These are phyloP conservation scores for Ispidina lecontei DNA, from an alignment of 2,797 vertebrate genomes.

Conservation along the genomic window DNA sequence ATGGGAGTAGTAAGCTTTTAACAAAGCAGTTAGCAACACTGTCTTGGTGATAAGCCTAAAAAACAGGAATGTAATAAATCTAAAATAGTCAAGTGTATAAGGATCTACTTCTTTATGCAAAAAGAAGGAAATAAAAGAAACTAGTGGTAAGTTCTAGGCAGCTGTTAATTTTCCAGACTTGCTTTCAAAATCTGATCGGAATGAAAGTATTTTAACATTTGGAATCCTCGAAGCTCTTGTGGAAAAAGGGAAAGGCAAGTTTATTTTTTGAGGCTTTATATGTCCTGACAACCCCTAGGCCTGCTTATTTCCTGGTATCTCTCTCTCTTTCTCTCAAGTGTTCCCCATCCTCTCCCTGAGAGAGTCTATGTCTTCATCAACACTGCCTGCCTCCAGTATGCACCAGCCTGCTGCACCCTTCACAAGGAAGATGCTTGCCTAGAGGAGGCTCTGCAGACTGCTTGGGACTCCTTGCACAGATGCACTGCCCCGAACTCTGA, in stretches of 20 bases:
- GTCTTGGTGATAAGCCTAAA: not conserved
- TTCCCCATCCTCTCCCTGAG: slow-evolving; percentile 66
- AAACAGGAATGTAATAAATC: not conserved
- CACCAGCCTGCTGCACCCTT: slow-evolving; percentile 45
- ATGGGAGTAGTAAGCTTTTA: not conserved
- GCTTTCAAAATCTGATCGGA: not conserved
- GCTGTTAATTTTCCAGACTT: not conserved
- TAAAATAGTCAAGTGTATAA: not conserved
- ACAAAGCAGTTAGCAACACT: not conserved
- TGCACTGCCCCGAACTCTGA: slow-evolving; percentile 48
- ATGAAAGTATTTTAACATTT: not conserved
- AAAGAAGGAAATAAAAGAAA: not conserved
- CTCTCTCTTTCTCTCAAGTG: slow-evolving; percentile 73
- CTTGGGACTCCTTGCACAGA: slow-evolving; percentile 52
- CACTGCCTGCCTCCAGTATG: slow-evolving; percentile 34
- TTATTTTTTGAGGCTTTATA: slow-evolving; percentile 14
- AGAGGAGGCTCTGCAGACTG: slow-evolving; percentile 42
- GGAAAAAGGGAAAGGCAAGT: not conserved
- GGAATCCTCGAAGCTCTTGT: not conserved
- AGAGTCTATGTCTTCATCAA: slow-evolving; percentile 59
- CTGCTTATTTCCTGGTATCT: slow-evolving; percentile 70
- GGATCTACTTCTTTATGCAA: not conserved
- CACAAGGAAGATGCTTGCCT: slow-evolving; percentile 51
- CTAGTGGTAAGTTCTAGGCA: not conserved
- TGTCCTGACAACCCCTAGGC: slow-evolving; percentile 40